Percentiles rank a stretch among this genome's conserved stretches.
Evolutionary conservation across 2,797 vertebrate genomes (phyloP).

Genomic region (Agapornis canus): DNA sequence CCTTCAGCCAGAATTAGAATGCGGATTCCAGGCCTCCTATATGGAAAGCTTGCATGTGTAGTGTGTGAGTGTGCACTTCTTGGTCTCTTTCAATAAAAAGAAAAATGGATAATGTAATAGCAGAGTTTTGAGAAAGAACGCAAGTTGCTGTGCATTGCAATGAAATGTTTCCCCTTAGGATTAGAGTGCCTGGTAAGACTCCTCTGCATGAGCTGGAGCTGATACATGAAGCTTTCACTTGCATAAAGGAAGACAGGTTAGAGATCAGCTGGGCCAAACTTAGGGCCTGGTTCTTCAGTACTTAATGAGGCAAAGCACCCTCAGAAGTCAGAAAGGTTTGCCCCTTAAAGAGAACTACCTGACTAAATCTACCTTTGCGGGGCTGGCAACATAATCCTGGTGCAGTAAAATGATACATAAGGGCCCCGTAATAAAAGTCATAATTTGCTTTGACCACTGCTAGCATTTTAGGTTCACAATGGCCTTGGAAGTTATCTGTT

Average conservation of each 20-base stretch:
- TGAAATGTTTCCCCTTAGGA: slow-evolving; percentile 55
- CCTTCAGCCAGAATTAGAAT: slow-evolving; percentile 1
- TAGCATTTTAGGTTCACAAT: slow-evolving; percentile 20
- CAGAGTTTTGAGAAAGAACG: slow-evolving; percentile 28
- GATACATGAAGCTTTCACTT: not conserved
- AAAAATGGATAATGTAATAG: slow-evolving; percentile 47
- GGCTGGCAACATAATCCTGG: slow-evolving; percentile 29
- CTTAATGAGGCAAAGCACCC: slow-evolving; percentile 50
- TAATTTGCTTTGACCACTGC: slow-evolving; percentile 56
- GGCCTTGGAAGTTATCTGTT: slow-evolving; percentile 12
- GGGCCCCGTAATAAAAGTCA: slow-evolving; percentile 34
- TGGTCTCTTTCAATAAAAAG: slow-evolving; percentile 44
- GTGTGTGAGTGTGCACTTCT: not conserved
- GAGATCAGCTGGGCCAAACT: slow-evolving; percentile 35
- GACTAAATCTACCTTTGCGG: slow-evolving; percentile 45
- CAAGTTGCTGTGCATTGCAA: slow-evolving; percentile 39
- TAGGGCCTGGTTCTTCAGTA: slow-evolving; percentile 1
- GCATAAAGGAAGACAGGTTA: slow-evolving; percentile 9
- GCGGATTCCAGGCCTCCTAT: slow-evolving; percentile 23
- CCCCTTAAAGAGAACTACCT: slow-evolving; percentile 55
- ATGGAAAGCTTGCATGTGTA: slow-evolving; percentile 5
- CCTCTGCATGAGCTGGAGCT: slow-evolving; percentile 10
- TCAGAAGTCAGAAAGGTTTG: slow-evolving; percentile 35
- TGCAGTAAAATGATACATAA: slow-evolving; percentile 21
- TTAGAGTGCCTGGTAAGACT: slow-evolving; percentile 17